Evolutionary conservation across 2,113 vertebrate species (phyloP).

Genomic region (Acanthochromis polyacanthus): DNA sequence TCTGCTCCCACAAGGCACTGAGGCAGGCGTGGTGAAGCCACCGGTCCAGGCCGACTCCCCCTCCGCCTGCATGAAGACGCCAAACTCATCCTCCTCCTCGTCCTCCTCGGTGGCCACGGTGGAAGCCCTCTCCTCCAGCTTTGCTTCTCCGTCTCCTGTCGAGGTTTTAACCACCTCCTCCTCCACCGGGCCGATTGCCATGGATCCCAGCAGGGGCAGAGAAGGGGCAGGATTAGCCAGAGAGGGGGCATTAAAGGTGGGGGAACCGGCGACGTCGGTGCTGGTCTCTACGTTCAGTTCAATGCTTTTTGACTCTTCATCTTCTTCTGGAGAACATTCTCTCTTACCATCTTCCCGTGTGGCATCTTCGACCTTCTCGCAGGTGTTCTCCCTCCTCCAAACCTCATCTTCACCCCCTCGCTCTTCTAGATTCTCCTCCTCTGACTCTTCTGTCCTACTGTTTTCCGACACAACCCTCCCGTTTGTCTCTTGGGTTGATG

Average conservation of each 20-base stretch:
- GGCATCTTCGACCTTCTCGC: background rate
- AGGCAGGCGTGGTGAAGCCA: conserved; percentile 64
- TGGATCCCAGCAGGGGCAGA: conserved; percentile 64
- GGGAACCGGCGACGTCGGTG: conserved; percentile 20
- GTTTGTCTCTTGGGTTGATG: conserved; percentile 1
- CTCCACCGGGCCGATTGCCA: conserved; percentile 71
- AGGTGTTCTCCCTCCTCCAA: background rate
- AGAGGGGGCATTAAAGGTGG: conserved; percentile 33
- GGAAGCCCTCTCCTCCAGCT: conserved; percentile 49
- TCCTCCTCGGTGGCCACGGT: conserved; percentile 56
- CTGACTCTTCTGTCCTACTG: background rate
- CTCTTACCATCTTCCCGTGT: background rate
- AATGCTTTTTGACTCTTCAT: conserved; percentile 15
- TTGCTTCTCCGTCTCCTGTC: conserved; percentile 36
- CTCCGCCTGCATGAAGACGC: conserved; percentile 84
- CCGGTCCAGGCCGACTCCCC: conserved; percentile 68
- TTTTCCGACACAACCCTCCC: background rate
- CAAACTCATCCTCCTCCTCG: conserved; percentile 84
- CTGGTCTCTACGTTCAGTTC: conserved; percentile 9
- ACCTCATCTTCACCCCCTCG: conserved; percentile 6
- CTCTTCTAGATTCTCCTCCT: background rate
- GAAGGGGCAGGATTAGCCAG: conserved; percentile 75
- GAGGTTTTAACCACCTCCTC: conserved; percentile 5
- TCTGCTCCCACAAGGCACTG: conserved; percentile 76
- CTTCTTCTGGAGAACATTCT: conserved; percentile 5